phyloP scores from a whole-genome alignment of 2,797 vertebrate species.

The Periophthalmus magnuspinnatus region DNA sequence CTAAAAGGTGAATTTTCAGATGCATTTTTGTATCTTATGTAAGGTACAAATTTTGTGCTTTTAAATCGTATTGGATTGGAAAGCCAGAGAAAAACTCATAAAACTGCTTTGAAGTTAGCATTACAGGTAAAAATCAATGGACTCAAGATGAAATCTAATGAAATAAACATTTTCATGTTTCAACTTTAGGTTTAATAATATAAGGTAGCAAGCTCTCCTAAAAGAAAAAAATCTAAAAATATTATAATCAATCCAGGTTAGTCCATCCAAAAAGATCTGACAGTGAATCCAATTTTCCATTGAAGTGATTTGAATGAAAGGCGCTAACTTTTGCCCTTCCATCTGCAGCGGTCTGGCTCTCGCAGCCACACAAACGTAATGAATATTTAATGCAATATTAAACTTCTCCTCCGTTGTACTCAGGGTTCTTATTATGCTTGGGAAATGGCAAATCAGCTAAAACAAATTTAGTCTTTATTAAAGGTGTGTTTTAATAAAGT shows the following conservation, averaged over 20 bases:
- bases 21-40: background rate
- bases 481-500: slow-evolving; percentile 19
- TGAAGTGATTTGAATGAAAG: slow-evolving; percentile 42
- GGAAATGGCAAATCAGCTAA: slow-evolving; percentile 27
- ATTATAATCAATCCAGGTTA: slow-evolving; percentile 37
- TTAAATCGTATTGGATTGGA: background rate
- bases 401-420: slow-evolving; percentile 31
- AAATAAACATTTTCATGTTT: slow-evolving; percentile 9
- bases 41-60: background rate
- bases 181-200: background rate
- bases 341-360: slow-evolving; percentile 33
- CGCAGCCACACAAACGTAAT: slow-evolving; percentile 45
- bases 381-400: slow-evolving; percentile 51
- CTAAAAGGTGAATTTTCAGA: background rate
- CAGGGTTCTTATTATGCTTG: slow-evolving; percentile 28
- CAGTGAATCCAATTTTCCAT: slow-evolving; percentile 29
- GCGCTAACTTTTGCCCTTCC: slow-evolving; percentile 34
- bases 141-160: background rate
- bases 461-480: slow-evolving; percentile 35
- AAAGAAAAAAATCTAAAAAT: background rate
- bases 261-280: background rate
- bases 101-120: background rate
- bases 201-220: background rate
- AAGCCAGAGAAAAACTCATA: background rate
- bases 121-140: slow-evolving; percentile 5